phyloP scores from a whole-genome alignment of 2,113 vertebrate genomes.

The Struthio camelus region DNA sequence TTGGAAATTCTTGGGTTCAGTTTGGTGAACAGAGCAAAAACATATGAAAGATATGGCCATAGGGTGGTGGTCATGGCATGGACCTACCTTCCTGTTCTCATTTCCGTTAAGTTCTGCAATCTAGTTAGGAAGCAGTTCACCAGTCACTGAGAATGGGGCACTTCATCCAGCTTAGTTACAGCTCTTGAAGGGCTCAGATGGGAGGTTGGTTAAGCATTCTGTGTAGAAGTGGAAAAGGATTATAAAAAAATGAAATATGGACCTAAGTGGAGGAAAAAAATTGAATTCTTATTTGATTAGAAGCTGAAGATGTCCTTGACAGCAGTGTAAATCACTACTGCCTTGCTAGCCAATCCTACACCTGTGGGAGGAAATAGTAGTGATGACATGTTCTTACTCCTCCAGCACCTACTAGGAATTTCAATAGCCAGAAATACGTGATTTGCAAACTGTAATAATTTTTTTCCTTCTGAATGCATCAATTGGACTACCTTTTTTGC shows the following conservation, averaged over 20 bases:
- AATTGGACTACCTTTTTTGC: neutral
- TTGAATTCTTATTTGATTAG: conserved; percentile 30
- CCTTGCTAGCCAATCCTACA: neutral
- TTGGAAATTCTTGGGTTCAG: neutral
- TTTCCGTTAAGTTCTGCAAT: neutral
- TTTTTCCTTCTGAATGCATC: neutral
- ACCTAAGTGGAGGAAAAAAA: neutral
- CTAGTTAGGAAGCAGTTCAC: neutral
- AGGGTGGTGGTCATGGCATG: rapidly evolving
- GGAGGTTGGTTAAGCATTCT: neutral
- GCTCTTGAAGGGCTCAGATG: conserved; percentile 4
- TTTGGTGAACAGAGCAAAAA: neutral
- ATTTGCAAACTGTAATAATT: neutral
- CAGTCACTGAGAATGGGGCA: neutral
- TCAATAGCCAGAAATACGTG: neutral
- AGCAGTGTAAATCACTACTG: conserved; percentile 6
- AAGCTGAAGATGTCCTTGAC: conserved; percentile 35
- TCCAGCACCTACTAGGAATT: neutral
- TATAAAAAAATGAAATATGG: conserved; percentile 45
- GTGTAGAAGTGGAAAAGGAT: neutral
- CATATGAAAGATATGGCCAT: rapidly evolving
- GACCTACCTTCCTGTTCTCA: neutral
- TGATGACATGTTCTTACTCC: neutral
- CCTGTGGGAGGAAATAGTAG: neutral
- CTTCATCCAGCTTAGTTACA: neutral